Evolutionary conservation across 2,888 invertebrate species (phyloP).

Genomic region (Acronicta psi): DNA sequence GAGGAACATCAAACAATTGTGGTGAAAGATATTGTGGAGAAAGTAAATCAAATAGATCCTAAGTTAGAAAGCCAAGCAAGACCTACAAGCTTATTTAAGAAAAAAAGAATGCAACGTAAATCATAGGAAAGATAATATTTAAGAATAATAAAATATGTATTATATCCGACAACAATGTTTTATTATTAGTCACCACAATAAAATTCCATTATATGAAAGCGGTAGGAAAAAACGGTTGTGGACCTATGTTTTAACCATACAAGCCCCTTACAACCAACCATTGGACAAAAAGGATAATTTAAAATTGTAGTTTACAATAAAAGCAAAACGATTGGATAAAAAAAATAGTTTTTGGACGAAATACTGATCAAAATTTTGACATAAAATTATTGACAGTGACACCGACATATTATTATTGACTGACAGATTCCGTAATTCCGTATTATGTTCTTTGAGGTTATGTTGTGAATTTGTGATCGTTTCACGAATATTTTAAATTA

Average conservation of each 20-base stretch:
- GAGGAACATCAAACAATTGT: slow-evolving; percentile 65
- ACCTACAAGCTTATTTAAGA: slow-evolving; percentile 81
- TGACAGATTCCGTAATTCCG: slow-evolving; percentile 18
- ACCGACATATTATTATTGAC: not conserved
- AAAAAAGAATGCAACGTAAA: slow-evolving; percentile 75
- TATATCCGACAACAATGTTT: not conserved
- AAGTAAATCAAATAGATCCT: slow-evolving; percentile 52
- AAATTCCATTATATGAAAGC: too few relatives aligned
- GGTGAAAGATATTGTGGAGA: slow-evolving; percentile 78
- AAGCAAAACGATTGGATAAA: too few relatives aligned
- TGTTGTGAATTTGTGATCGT: slow-evolving; percentile 48
- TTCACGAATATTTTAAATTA: slow-evolving; percentile 9
- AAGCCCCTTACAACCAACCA: too few relatives aligned
- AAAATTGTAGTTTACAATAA: too few relatives aligned
- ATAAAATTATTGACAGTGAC: too few relatives aligned
- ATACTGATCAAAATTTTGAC: too few relatives aligned
- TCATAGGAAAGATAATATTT: slow-evolving; percentile 28
- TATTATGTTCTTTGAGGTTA: slow-evolving; percentile 57
- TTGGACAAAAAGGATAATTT: too few relatives aligned
- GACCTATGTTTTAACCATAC: too few relatives aligned
- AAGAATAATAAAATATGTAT: not conserved
- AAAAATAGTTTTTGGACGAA: slow-evolving; percentile 17
- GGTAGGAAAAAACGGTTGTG: too few relatives aligned
- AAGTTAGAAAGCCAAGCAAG: slow-evolving; percentile 61
- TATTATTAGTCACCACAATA: not conserved